Base-by-base conservation (phyloP, 2,797 vertebrate species). In the Helarctos malayanus region DNA sequence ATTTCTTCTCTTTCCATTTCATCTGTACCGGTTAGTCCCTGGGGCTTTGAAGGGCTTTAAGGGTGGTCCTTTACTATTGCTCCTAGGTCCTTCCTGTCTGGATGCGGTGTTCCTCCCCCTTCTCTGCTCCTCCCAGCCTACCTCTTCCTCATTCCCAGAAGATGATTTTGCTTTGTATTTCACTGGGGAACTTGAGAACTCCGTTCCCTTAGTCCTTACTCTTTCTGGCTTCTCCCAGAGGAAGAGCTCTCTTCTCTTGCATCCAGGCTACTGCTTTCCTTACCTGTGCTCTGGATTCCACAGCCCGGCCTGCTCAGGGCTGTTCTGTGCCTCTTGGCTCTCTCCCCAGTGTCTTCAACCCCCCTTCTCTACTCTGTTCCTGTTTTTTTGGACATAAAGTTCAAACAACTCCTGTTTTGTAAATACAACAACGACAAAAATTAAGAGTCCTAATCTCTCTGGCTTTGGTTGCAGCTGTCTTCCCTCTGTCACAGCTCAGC, bases 31-130 rank as follows among this genome's bases (percentile, higher is more conserved):
- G 56, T 71, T 1, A 19, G 0, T 59, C 23, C 56, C 27, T 52
- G 6, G 4, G 23, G 16, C 65, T 65, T 27, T 29, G 57, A 78
- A 68, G 59, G 54, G 52, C 32, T 78, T 7, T 45, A 21, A 52
- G 35, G 38, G 2, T 6, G 14, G 9, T 2, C 38, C 57, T 59
- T 68, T 35, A 2, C 15, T 32, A 12, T 16, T 41, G 25, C 11
- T 10, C 19, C 1, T 41, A 0, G 13, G n/a, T 59, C 38, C 80
- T 23, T 56, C 25, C 19, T 41, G 1, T 0, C 0, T 32, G 59
- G 4, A 3, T 41, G 41, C 1, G 12, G 9, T 79, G 10, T 1
- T 23, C 38, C 7, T 18, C 49, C 27, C 5, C 8, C 0, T 6
- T 15, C 49, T 15, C 35, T 83, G 3, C 2, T 7, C 23, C 32